Conservation (phyloP, 2,113 vertebrate species). For the Uria lomvia region DNA sequence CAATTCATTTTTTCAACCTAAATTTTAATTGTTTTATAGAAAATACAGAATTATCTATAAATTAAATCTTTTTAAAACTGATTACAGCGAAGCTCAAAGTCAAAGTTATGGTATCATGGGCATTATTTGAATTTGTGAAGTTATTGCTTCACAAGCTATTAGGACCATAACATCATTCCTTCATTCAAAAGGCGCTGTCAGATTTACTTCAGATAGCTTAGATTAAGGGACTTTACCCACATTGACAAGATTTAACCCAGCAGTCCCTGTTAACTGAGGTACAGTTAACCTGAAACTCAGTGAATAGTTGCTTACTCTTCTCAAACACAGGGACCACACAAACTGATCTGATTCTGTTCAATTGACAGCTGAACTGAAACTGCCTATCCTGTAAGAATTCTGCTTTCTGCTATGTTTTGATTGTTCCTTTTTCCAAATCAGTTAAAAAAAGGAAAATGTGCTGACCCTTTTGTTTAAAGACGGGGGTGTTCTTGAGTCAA, state of each 20-base stretch:
- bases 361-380: not conserved
- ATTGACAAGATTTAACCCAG: not conserved
- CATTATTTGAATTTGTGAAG: not conserved
- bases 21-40: not conserved
- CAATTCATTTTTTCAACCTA: not conserved
- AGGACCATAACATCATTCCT: not conserved
- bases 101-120: not conserved
- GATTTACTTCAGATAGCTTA: not conserved
- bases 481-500: not conserved
- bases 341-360: not conserved
- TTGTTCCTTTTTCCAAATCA: not conserved
- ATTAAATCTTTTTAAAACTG: not conserved
- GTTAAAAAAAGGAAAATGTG: not conserved
- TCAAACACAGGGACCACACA: not conserved
- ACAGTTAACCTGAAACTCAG: not conserved
- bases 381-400: not conserved
- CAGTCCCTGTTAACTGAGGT: accelerated
- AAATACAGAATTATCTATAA: not conserved
- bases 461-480: not conserved
- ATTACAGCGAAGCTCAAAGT: not conserved
- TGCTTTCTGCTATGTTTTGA: not conserved
- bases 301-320: not conserved
- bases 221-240: not conserved
- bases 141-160: not conserved
- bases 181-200: not conserved